Evolutionary conservation across 2,797 vertebrate genomes (phyloP).

Genomic region (Salmo trutta): DNA sequence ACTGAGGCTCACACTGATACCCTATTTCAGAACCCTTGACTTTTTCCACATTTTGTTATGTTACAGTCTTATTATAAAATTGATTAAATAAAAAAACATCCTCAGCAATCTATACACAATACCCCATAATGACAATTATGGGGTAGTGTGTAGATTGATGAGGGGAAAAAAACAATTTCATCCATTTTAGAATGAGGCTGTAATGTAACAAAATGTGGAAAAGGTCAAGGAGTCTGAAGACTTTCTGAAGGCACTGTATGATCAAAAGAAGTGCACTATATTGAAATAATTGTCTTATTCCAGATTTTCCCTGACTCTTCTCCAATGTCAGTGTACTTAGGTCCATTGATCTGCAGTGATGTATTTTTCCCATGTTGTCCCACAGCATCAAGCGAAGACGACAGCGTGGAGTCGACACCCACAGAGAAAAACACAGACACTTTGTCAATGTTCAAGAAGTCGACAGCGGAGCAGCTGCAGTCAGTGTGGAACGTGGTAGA

Average conservation of each 20-base stretch:
- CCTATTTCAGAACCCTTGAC: no score
- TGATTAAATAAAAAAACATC: no score
- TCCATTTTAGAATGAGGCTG: no score
- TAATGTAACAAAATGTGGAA: no score
- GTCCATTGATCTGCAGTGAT: background rate
- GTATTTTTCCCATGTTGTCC: conserved; percentile 1
- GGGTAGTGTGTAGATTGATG: no score
- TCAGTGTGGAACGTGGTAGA: conserved; percentile 76
- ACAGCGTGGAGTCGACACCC: conserved; percentile 26
- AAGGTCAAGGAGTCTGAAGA: no score
- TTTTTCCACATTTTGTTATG: no score
- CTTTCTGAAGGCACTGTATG: no score
- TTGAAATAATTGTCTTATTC: background rate
- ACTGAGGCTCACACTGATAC: background rate
- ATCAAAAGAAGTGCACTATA: background rate
- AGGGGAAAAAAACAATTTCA: no score
- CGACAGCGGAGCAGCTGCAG: conserved; percentile 70
- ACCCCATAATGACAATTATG: no score
- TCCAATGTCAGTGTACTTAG: background rate
- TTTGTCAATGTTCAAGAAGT: conserved; percentile 56
- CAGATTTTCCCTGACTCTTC: background rate
- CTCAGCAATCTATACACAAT: no score
- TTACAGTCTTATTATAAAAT: no score
- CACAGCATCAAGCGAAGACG: conserved; percentile 32
- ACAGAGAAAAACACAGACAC: conserved; percentile 11